Evolutionary conservation across 2,113 vertebrate genomes (phyloP), one percentile per base, ranked within the genome.

Genomic region (Monarcha castaneiventris): DNA sequence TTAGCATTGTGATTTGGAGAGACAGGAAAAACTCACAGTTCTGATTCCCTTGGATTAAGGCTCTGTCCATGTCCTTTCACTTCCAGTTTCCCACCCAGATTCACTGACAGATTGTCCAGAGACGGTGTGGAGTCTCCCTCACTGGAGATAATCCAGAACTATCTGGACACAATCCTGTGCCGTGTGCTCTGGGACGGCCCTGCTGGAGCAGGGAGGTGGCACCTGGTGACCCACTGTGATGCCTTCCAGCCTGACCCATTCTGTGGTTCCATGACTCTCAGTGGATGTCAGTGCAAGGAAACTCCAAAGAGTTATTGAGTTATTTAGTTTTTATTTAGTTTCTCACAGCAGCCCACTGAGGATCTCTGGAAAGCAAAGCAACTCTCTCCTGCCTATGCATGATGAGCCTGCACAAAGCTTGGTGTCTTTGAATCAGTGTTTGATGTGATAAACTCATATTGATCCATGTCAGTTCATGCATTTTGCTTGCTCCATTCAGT

Each of bases 111-210:
- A 25, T 25, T 78, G 33, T 4, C 29, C 84, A 87, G n/a, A 33
- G 19, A 39, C 22, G 43, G 1, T 51, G 18, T 37, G 49, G 49
- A 33, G 12, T 43, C 15, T 49, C 32, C 35, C 22, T 69, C 49
- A 17, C 17, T 76, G 41, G 22, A 8, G 7, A 56, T 63, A 33
- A 15, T 49, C 64, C 56, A 51, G 35, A 56, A 1, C 15, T 0
- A 2, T 43, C 18, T 62, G 79, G 9, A 26, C 25, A 68, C 41
- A 43, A 16, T 5, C 41, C 41, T 49, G 26, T 56, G 0, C 30
- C 0, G 0, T 3, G 21, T 76, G 79, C 43, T 71, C 48, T 62
- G 63, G 55, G 41, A 11, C 49, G 35, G 0, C 30, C 0, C 39
- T 71, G 32, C 17, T 54, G 21, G 48, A 55, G 78, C 4, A 35